These are phyloP conservation scores for Thripadectes ignobilis DNA, from an alignment of 2,797 vertebrate genomes.

Conservation along the genomic window DNA sequence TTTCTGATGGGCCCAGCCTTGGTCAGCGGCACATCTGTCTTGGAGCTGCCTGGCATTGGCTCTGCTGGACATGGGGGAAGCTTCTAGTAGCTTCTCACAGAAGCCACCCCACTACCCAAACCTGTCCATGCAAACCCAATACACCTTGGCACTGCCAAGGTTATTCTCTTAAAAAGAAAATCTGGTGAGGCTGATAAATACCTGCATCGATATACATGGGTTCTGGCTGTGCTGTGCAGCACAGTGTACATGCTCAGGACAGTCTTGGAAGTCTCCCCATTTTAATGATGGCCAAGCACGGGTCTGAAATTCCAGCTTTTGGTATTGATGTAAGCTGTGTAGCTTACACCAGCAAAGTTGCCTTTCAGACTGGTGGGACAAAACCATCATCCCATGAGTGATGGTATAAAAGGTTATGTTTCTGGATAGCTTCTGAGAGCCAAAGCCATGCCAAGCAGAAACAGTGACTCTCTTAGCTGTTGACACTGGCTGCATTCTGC, in stretches of 20 bases:
- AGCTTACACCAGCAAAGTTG: background rate
- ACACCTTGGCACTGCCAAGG: background rate
- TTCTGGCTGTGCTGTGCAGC: background rate
- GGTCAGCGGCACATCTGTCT: background rate
- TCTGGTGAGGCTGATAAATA: background rate
- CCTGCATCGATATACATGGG: fast-evolving
- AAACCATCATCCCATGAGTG: fast-evolving
- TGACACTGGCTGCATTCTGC: background rate
- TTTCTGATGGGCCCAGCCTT: background rate
- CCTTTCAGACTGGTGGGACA: background rate
- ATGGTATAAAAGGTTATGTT: background rate
- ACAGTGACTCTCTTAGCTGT: background rate
- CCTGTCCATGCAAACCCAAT: background rate
- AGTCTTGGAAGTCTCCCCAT: background rate
- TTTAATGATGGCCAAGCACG: background rate
- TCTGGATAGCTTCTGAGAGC: background rate
- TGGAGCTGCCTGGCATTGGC: background rate
- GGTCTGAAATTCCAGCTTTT: background rate
- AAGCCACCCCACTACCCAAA: background rate
- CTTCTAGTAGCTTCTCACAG: background rate
- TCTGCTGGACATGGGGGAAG: background rate
- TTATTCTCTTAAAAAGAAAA: background rate
- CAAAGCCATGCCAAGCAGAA: background rate
- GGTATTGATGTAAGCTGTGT: background rate
- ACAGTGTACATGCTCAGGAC: fast-evolving